A percentile compares a stretch with the other conserved stretches of the same genome.
These are phyloP conservation scores for Ophraella communa DNA, from an alignment of 2,888 invertebrate species.

Conservation along the genomic window DNA sequence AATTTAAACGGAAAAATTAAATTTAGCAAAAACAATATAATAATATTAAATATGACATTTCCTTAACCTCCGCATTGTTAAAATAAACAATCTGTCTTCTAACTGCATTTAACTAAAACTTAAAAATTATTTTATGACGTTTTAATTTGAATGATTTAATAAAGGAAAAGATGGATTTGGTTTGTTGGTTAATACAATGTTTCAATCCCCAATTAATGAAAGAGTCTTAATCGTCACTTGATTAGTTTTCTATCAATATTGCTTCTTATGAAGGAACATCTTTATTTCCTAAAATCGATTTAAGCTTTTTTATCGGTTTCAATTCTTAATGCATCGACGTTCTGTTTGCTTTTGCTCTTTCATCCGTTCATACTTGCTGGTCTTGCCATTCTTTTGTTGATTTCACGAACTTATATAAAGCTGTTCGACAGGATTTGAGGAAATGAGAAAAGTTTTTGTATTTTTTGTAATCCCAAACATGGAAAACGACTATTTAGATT, in stretches of 20 bases:
- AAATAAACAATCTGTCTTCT: too few species aligned
- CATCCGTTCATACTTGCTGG: constrained; percentile 8
- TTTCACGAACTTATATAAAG: neutral
- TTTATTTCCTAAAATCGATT: constrained; percentile 10
- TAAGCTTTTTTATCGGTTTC: constrained; percentile 14
- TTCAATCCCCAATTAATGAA: constrained; percentile 11
- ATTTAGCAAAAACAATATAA: too few species aligned
- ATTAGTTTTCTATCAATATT: neutral
- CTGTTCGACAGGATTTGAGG: neutral
- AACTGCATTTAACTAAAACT: too few species aligned
- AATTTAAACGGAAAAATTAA: too few species aligned
- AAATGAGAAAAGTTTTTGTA: constrained; percentile 4
- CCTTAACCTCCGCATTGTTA: too few species aligned
- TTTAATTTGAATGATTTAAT: neutral
- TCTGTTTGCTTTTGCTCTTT: constrained; percentile 17
- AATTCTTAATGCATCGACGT: constrained; percentile 12
- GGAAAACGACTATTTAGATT: neutral
- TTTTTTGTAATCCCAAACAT: neutral
- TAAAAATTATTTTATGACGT: too few species aligned
- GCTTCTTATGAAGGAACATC: neutral
- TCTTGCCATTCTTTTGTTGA: constrained; percentile 8
- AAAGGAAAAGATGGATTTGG: neutral
- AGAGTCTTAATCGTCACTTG: neutral
- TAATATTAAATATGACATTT: too few species aligned
- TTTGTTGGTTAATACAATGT: neutral